Evolutionary conservation across 2,797 vertebrate genomes (phyloP).

Genomic region (Tauraco hartlaubi): DNA sequence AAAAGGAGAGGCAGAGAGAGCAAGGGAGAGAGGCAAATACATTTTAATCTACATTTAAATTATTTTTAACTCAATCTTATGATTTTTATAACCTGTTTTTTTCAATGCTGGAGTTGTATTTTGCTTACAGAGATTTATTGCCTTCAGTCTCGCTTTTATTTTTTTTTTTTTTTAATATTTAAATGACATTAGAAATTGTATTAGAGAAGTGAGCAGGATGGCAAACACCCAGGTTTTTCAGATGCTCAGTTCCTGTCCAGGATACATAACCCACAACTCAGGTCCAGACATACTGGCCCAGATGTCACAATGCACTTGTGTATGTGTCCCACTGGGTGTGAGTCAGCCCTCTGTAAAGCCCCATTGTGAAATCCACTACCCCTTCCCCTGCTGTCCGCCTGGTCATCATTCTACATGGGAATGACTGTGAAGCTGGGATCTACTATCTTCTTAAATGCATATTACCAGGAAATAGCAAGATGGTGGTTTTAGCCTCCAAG

Average conservation of each 20-base stretch:
- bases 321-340: accelerated
- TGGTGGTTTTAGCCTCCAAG: background rate
- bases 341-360: background rate
- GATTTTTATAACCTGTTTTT: background rate
- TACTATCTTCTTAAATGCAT: background rate
- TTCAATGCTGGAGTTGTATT: background rate
- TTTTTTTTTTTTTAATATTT: background rate
- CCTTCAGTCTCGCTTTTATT: background rate
- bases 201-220: background rate
- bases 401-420: background rate
- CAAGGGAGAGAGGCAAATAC: background rate
- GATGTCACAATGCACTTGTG: background rate
- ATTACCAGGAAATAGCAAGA: background rate
- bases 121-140: background rate
- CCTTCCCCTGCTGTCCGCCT: background rate
- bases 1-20: background rate
- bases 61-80: background rate
- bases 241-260: background rate
- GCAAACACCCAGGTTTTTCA: background rate
- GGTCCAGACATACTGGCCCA: background rate
- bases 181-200: background rate
- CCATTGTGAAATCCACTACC: background rate
- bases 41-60: background rate
- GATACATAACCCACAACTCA: background rate
- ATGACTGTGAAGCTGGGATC: background rate